Base-by-base conservation (phyloP, 2,888 invertebrate genomes). In the Penaeus monodon region DNA sequence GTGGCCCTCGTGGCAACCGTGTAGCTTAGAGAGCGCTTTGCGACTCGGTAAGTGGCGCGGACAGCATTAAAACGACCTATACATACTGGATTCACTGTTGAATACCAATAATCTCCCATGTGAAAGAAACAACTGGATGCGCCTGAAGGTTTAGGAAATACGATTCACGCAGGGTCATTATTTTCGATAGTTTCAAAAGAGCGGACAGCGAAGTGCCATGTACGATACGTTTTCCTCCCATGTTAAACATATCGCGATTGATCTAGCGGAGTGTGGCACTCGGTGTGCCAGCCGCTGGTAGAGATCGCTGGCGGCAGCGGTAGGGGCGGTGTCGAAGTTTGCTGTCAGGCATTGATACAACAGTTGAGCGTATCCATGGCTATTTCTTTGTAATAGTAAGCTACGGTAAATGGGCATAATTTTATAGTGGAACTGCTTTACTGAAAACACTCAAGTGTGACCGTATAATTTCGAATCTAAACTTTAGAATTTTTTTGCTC, bases 191-290 rank as follows among this genome's bases (percentile, higher is more conserved):
- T 27, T 73, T 73, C 27, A 33, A 33, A 29, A 29, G 73, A 73
- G 38, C 38, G 33, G 24, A 73, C 38, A n/a, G 38, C 22, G 57
- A 7, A 29, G 81, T 49, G 81, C 68, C 44, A 24, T 66, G 84
- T 84, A 76, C 84, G 84, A 84, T 33, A 85, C 73, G 57, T 85
- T 81, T 85, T 85, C 85, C 85, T 85, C 85, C 85, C 81, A 20
- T 22, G 49, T 81, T 85, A 81, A 85, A 85, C 85, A 85, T 81
- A 76, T 81, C 68, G 81, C 27, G 14, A n/a, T n/a, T n/a, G 66
- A 66, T 68, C 24, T 27, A n/a, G 49, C 29, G 20, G 44, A 68
- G 64, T 17, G 66, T 44, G 81, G 85, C 73, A 76, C 76, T 70
- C 76, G 76, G 17, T 49, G 76, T 66, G 81, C 80, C 57, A 57